Percentiles rank a stretch among this genome's conserved stretches.
Conservation (phyloP, 2,888 invertebrate species). For the Drosophila neonasuta region DNA sequence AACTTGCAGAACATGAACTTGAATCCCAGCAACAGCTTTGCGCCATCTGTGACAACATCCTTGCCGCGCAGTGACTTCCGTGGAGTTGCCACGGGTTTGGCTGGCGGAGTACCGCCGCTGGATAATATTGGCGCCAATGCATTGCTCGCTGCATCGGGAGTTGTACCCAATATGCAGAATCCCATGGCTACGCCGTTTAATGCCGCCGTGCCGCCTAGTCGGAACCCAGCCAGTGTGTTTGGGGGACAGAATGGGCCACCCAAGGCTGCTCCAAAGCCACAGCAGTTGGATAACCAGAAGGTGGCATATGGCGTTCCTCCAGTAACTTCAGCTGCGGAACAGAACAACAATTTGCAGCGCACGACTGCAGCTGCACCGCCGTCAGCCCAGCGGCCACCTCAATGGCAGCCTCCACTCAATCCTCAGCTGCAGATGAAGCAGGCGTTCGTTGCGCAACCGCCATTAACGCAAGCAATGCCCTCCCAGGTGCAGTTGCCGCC, state of each 20-base stretch:
- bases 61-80: constrained; percentile 44
- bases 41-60: background rate
- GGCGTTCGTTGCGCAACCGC: constrained; percentile 10
- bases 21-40: constrained; percentile 50
- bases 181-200: constrained; percentile 51
- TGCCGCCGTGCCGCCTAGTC: constrained; percentile 32
- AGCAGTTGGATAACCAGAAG: constrained; percentile 9
- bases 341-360: constrained; percentile 52
- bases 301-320: constrained; percentile 31
- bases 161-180: constrained; percentile 35
- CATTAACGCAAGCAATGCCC: constrained; percentile 20
- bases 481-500: constrained; percentile 40
- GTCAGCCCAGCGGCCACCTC: constrained; percentile 9
- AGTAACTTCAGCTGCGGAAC: constrained; percentile 30
- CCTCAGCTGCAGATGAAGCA: constrained; percentile 6
- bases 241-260: constrained; percentile 27
- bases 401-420: constrained; percentile 33
- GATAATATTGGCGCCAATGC: constrained; percentile 23
- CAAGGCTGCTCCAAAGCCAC: constrained; percentile 10
- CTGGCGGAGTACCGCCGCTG: constrained; percentile 9
- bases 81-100: constrained; percentile 48
- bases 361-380: constrained; percentile 32
- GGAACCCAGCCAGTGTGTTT: constrained; percentile 49
- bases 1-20: constrained; percentile 72
- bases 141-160: constrained; percentile 25